phyloP scores from a whole-genome alignment of 2,113 vertebrate genomes.

The Sinocyclocheilus grahami region DNA sequence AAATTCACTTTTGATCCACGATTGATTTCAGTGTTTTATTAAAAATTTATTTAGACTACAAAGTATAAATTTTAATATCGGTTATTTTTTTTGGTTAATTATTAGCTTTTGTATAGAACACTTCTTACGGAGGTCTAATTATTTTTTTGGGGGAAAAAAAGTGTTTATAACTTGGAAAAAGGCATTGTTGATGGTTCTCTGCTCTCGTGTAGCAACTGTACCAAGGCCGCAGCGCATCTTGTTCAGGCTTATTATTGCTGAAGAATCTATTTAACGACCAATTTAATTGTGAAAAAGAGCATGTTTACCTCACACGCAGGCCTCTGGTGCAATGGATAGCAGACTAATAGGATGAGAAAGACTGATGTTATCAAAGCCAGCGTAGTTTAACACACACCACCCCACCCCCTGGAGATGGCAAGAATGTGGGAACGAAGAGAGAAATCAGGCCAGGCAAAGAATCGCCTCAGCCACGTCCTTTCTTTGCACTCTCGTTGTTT shows the following conservation, averaged over 20 bases:
- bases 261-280: conserved; percentile 39
- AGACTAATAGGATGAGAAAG: conserved; percentile 41
- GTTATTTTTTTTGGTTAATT: too few species aligned
- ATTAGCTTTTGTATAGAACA: background rate
- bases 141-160: background rate
- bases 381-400: conserved; percentile 51
- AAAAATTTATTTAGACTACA: background rate
- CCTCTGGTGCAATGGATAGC: conserved; percentile 32
- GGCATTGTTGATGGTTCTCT: background rate
- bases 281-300: conserved; percentile 37
- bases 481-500: conserved; percentile 56
- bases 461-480: conserved; percentile 53
- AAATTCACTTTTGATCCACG: background rate
- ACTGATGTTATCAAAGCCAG: conserved; percentile 67
- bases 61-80: background rate
- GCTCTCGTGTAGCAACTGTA: background rate
- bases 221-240: background rate
- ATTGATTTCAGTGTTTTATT: background rate
- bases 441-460: conserved; percentile 66
- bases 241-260: conserved; percentile 6
- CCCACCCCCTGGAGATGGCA: conserved; percentile 62
- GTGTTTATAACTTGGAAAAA: background rate
- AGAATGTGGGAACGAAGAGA: conserved; percentile 68
- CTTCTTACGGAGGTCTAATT: background rate
- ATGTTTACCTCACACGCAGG: conserved; percentile 37